These are phyloP conservation scores for Stictonetta naevosa DNA, from an alignment of 2,113 vertebrate genomes.

Conservation along the genomic window DNA sequence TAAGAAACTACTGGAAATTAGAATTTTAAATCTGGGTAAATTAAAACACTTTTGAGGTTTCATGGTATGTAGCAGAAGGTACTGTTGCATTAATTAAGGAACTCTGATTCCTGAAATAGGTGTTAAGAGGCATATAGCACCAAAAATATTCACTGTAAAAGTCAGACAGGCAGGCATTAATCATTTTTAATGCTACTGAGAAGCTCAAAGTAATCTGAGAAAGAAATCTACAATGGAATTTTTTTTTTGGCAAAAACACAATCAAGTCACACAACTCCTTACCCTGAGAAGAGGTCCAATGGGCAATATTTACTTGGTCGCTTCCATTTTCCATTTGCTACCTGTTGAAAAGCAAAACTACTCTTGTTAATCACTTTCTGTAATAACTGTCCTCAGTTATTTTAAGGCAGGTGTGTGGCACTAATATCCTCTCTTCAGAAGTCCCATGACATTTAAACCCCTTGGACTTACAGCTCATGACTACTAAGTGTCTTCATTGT, in stretches of 20 bases:
- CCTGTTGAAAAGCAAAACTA: conserved; percentile 75
- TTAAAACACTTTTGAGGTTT: not conserved
- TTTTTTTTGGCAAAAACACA: not conserved
- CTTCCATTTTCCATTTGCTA: conserved; percentile 95
- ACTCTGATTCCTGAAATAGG: not conserved
- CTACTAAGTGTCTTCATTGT: not conserved
- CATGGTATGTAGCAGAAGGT: not conserved
- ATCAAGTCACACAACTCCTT: conserved; percentile 36
- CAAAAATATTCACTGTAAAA: not conserved
- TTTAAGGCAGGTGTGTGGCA: not conserved
- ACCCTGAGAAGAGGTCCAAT: conserved; percentile 98
- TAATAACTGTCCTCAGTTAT: not conserved
- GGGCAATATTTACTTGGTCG: conserved; percentile 94
- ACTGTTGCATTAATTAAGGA: not conserved
- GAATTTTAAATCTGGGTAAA: not conserved
- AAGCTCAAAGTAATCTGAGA: not conserved
- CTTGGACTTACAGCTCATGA: not conserved
- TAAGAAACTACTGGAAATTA: not conserved
- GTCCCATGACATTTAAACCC: not conserved
- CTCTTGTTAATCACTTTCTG: not conserved
- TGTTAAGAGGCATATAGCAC: not conserved
- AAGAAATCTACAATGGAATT: not conserved
- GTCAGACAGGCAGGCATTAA: not conserved
- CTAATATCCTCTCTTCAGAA: not conserved
- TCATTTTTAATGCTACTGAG: not conserved